Base-by-base conservation (phyloP, 2,797 vertebrate genomes). In the Botia kubotai region DNA sequence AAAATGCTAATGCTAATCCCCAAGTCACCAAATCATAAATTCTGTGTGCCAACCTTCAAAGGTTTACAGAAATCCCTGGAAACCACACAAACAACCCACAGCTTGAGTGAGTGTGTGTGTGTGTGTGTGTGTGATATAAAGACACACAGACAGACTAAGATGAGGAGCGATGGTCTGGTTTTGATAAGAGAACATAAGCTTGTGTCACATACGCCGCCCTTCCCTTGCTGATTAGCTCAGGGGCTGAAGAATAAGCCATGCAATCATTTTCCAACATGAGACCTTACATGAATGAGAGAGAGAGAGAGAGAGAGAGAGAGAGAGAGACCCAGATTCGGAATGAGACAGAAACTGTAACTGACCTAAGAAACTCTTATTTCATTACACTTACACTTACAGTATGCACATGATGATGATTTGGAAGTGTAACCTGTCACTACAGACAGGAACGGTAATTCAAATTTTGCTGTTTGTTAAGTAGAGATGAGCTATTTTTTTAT, bases 141-240 rank as follows among this genome's bases (percentile, higher is more conserved):
- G 67, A 36, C 36, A 79, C 39, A 69, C 53, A 69, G 17, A 68
- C 36, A 57, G 29, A 26, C 21, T 7, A 11, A 36, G 26, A 57
- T 58, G 17, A 17, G 19, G 46, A 52, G 46, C 4, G 36, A 76
- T 29, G 55, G 68, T 85, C 69, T 80, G 60, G 50, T 75, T 67
- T 53, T 29, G 52, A 81, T 67, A 72, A 81, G 60, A 55, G 19
- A 79, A 72, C 36, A 63, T 72, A 67, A 79, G 62, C 48, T 19
- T 82, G 58, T 75, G 73, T 79, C 72, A 79, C 75, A 73, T 70
- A 80, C 8, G 7, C 53, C 53, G 60, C 39, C 55, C 74, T 46
- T 62, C 63, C 69, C 70, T 82, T 80, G 73, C 79, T 79, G 83
- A 85, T 81, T 63, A 83, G 72, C 68, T 75, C 16, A 19, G 71